Evolutionary conservation across 1,140 invertebrate genomes (phyloP), one percentile per base, ranked within the genome.

Genomic region (Drosophila nannoptera): DNA sequence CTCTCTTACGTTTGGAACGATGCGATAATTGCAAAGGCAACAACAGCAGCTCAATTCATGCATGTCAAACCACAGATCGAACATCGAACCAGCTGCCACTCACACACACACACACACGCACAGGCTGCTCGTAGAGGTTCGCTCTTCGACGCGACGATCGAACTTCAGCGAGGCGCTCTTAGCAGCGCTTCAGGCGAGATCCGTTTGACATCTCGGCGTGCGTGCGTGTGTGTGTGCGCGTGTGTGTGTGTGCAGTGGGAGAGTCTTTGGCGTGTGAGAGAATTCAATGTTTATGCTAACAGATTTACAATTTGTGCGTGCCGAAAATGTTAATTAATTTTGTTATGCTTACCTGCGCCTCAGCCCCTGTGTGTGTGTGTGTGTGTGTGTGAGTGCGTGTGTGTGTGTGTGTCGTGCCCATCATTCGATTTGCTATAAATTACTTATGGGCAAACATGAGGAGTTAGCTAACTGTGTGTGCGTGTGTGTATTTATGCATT

Each of bases 251-350:
- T 12, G 32, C 16, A 7, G 7, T 50, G 60, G 31, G 60, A 56
- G 60, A 40, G 16, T 48, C 22, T 45, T 11, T 46, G 9, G 22
- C 35, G 61, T 56, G 68, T 56, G 62, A 65, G 68, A 65, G 62
- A 58, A 58, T 67, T 82, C 71, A 80, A 84, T 84, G 73, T 54
- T 71, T 77, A 86, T 81, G 81, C 81, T 81, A 86, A 86, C 73
- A 86, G 81, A 86, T 86, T 86, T 86, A 86, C 68, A 86, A 78
- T 86, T 68, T 86, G 74, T 86, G 81, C 81, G 82, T 86, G 81
- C 81, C 81, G 77, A 86, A 86, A 86, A 81, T 86, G 81, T 77
- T 86, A 86, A 86, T 86, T 68, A 86, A 86, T 86, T 86, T 65
- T 45, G 77, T 62, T 81, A 86, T 86, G 81, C 49, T 81, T 52